Percentiles rank a stretch among this genome's conserved stretches.
phyloP scores from a whole-genome alignment of 2,797 vertebrate species.

The Oreortyx pictus region DNA sequence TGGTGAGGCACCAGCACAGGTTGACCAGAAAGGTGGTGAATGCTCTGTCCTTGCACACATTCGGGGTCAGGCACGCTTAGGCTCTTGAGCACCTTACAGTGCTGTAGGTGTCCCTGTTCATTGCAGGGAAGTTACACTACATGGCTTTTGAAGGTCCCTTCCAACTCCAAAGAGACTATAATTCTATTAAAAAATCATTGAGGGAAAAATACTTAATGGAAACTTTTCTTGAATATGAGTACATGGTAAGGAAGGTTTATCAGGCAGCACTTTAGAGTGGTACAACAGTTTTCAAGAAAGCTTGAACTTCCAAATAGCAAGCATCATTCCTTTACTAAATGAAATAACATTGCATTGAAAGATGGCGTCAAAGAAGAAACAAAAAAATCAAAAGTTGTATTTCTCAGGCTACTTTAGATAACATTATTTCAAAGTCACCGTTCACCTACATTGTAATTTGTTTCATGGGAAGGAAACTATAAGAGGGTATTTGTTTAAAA shows the following conservation, averaged over 20 bases:
- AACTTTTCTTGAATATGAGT: neutral
- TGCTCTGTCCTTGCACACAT: too few species aligned
- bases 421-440: neutral
- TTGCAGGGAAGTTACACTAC: too few species aligned
- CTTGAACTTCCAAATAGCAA: constrained; percentile 2
- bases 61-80: too few species aligned
- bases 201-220: neutral
- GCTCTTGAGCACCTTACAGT: too few species aligned
- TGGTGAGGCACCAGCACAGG: too few species aligned
- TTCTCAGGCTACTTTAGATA: too few species aligned
- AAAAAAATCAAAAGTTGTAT: neutral
- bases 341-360: neutral
- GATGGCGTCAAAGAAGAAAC: neutral
- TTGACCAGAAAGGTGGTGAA: too few species aligned
- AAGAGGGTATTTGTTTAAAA: neutral
- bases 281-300: neutral
- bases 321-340: neutral
- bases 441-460: neutral
- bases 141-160: too few species aligned
- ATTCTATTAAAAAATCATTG: neutral
- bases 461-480: neutral
- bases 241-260: neutral
- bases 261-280: neutral
- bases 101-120: too few species aligned
- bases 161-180: too few species aligned